phyloP scores from a whole-genome alignment of 1,140 invertebrate genomes.

The Idris sp. region DNA sequence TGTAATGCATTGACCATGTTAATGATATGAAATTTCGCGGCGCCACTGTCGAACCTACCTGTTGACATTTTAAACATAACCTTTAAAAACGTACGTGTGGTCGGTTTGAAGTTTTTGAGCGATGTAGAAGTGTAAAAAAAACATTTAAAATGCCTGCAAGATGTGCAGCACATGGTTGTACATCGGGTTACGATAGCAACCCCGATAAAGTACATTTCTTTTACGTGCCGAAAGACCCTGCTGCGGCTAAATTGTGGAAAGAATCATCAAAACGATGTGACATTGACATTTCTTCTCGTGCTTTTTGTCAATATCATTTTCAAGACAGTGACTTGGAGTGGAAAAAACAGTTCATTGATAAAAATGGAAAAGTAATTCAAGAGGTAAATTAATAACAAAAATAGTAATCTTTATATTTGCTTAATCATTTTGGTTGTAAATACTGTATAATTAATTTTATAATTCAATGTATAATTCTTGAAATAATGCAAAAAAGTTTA shows the following conservation, averaged over 20 bases:
- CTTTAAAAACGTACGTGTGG: too few species aligned
- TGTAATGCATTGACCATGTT: too few species aligned
- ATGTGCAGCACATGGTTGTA: slow-evolving; percentile 7
- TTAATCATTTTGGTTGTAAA: too few species aligned
- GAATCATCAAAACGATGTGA: slow-evolving; percentile 8
- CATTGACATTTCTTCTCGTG: not conserved
- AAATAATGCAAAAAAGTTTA: too few species aligned
- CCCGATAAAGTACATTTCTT: slow-evolving; percentile 17
- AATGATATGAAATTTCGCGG: too few species aligned
- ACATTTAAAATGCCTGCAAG: slow-evolving; percentile 12
- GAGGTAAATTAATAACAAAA: slow-evolving; percentile 16
- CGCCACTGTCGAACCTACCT: too few species aligned
- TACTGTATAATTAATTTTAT: too few species aligned
- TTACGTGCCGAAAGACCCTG: slow-evolving; percentile 7
- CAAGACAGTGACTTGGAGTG: slow-evolving; percentile 1
- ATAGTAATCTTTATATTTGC: too few species aligned
- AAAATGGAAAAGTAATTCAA: slow-evolving; percentile 1
- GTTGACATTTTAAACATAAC: too few species aligned
- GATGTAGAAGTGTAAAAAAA: too few species aligned
- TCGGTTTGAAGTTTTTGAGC: too few species aligned
- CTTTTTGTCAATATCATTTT: slow-evolving; percentile 24
- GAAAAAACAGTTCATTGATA: slow-evolving; percentile 7
- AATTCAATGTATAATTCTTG: too few species aligned
- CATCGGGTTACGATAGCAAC: slow-evolving; percentile 12
- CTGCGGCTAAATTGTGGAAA: slow-evolving; percentile 1